Percentiles rank a stretch among this genome's conserved stretches.
These are phyloP conservation scores for Syngnathus rostellatus DNA, from an alignment of 2,797 vertebrate species.

Conservation along the genomic window DNA sequence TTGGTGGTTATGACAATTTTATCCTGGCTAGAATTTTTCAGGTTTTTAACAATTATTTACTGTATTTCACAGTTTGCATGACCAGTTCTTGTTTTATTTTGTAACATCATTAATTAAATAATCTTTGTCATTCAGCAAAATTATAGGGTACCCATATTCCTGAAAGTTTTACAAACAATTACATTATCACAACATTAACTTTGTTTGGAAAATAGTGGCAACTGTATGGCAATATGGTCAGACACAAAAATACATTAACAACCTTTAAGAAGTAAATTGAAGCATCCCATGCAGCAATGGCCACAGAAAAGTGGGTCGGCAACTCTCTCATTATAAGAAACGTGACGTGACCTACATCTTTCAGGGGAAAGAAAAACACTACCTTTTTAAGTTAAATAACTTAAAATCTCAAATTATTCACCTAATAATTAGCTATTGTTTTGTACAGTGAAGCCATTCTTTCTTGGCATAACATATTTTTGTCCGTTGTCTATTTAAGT, in stretches of 20 bases:
- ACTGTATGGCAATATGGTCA: not conserved
- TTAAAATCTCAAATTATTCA: not conserved
- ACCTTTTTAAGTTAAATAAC: no score
- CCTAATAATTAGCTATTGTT: not conserved
- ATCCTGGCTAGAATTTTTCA: not conserved
- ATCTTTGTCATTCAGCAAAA: not conserved
- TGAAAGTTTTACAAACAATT: not conserved
- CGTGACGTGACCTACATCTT: not conserved
- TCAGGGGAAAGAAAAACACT: not conserved
- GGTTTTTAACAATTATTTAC: not conserved
- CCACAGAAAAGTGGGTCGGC: not conserved
- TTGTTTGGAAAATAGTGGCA: not conserved
- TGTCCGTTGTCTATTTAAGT: slow-evolving; percentile 9
- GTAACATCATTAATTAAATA: not conserved
- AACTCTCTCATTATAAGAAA: not conserved
- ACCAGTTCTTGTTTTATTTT: not conserved
- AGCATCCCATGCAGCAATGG: not conserved
- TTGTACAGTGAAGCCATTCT: not conserved
- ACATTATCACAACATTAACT: not conserved
- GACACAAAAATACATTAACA: not conserved
- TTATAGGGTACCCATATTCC: not conserved
- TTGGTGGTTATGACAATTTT: not conserved
- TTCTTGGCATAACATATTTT: not conserved
- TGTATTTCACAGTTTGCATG: not conserved
- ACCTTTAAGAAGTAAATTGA: not conserved